These are phyloP conservation scores for Meloidogyne floridensis DNA, from an alignment of 1,140 invertebrate species.

Conservation along the genomic window DNA sequence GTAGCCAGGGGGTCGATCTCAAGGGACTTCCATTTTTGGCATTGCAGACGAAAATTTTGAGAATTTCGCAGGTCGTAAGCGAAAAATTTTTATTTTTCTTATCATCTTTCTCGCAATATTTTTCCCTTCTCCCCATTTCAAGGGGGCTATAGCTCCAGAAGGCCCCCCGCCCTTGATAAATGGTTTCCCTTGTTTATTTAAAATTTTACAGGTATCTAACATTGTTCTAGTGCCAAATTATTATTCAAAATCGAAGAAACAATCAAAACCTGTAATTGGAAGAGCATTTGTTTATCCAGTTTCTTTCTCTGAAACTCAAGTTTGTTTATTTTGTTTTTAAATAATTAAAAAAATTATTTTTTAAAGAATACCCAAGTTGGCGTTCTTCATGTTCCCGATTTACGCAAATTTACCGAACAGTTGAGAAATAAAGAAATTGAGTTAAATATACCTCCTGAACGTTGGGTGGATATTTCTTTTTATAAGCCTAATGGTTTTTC, in stretches of 20 bases:
- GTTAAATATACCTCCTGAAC: constrained; percentile 2
- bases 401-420: background rate
- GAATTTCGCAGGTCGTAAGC: too few relatives aligned
- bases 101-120: too few relatives aligned
- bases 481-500: background rate
- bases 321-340: background rate
- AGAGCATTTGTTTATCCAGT: background rate
- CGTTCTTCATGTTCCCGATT: background rate
- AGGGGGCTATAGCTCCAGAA: too few relatives aligned
- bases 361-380: background rate
- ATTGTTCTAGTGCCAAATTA: background rate
- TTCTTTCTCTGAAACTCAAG: background rate
- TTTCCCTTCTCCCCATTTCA: too few relatives aligned
- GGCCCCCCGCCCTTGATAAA: too few relatives aligned
- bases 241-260: background rate
- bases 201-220: background rate
- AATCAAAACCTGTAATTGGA: background rate
- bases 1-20: too few relatives aligned
- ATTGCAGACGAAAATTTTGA: too few relatives aligned
- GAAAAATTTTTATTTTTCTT: too few relatives aligned
- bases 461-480: background rate
- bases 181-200: background rate
- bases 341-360: background rate
- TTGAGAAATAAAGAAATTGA: background rate
- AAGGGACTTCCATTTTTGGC: too few relatives aligned